Percentiles rank a stretch among this genome's conserved stretches.
phyloP scores from a whole-genome alignment of 1,140 invertebrate species.

The Caenorhabditis inopinata region DNA sequence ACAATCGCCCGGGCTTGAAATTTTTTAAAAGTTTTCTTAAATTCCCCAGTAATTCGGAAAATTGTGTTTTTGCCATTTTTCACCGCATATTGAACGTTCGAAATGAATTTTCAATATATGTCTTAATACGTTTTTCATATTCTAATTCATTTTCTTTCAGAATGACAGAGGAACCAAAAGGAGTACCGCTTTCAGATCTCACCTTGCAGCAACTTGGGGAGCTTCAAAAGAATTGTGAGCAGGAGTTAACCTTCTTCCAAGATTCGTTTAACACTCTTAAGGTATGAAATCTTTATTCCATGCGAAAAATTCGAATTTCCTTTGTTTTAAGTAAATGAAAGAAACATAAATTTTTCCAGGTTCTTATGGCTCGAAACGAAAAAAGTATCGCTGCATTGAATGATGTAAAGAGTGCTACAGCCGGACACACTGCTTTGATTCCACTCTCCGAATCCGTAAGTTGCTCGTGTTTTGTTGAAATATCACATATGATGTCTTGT shows the following conservation, averaged over 20 bases:
- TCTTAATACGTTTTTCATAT: too few species aligned
- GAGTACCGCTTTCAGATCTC: conserved; percentile 32
- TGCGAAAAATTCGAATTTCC: neutral
- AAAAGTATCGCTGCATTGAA: conserved; percentile 35
- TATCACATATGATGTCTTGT: conserved; percentile 43
- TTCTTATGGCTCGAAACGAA: conserved; percentile 10
- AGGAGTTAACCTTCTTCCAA: conserved; percentile 33
- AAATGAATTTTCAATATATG: too few species aligned
- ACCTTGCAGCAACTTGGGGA: conserved; percentile 25
- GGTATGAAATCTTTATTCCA: neutral
- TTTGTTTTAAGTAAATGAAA: neutral
- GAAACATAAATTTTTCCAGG: conserved; percentile 3
- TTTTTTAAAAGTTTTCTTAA: too few species aligned
- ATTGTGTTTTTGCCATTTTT: neutral
- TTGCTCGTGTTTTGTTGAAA: neutral
- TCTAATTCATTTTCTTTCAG: neutral
- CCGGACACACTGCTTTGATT: conserved; percentile 53
- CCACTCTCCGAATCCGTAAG: conserved; percentile 59
- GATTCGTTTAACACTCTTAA: conserved; percentile 32
- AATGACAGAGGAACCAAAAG: conserved; percentile 37
- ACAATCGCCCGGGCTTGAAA: too few species aligned
- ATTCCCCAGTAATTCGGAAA: too few species aligned
- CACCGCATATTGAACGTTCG: neutral
- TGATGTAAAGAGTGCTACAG: neutral
- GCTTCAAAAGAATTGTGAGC: conserved; percentile 35